Conservation (phyloP, 37 sponge, comb jelly and placozoan genomes). For the Axinella damicornis region DNA sequence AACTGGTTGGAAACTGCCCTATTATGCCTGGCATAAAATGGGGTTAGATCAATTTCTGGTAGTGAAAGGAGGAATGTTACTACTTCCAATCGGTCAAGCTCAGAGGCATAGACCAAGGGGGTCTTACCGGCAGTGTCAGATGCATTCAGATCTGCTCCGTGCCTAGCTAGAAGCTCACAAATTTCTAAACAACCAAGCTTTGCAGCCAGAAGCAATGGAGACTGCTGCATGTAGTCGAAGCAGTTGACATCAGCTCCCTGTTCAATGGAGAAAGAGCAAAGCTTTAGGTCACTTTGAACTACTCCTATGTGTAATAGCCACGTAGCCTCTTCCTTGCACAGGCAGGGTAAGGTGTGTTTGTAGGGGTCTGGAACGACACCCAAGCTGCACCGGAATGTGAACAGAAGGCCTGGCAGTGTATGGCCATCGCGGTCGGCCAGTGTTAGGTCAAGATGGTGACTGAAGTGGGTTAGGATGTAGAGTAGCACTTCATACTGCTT, state of each 20-base stretch:
- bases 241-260: slow-evolving; percentile 39
- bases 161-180: slow-evolving; percentile 20
- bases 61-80: slow-evolving; percentile 34
- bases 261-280: background rate
- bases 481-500: slow-evolving; percentile 34
- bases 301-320: slow-evolving; percentile 42
- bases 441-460: background rate
- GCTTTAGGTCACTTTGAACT: background rate
- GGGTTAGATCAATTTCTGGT: background rate
- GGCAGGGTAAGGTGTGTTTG: slow-evolving; percentile 3
- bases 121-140: slow-evolving; percentile 34
- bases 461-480: slow-evolving; percentile 23
- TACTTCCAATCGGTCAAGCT: slow-evolving; percentile 12
- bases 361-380: background rate
- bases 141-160: slow-evolving; percentile 43
- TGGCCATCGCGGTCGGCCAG: slow-evolving; percentile 33
- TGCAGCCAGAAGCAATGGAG: slow-evolving; percentile 62
- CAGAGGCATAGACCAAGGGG: slow-evolving; percentile 58
- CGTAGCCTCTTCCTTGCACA: slow-evolving; percentile 46
- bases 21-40: slow-evolving; percentile 9
- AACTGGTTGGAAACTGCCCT: background rate
- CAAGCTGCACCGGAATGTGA: background rate
- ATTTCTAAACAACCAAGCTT: slow-evolving; percentile 32
- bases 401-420: slow-evolving; percentile 28
- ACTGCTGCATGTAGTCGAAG: slow-evolving; percentile 61